A percentile compares a stretch with the other conserved stretches of the same genome.
Evolutionary conservation across 2,888 invertebrate species (phyloP).

Genomic region (Nycteola revayana): DNA sequence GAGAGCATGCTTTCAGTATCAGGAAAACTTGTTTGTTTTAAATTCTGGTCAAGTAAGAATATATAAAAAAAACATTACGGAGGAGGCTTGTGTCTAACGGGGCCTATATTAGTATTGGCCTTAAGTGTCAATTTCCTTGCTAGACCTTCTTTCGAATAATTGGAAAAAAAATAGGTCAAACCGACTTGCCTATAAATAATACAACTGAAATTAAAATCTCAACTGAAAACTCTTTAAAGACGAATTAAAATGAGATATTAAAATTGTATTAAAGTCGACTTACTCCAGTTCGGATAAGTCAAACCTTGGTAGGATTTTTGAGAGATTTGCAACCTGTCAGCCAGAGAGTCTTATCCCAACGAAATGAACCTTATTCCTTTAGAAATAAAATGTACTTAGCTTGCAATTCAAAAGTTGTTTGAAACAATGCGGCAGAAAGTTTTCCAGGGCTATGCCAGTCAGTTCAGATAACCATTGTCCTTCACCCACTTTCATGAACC

Average conservation of each 20-base stretch:
- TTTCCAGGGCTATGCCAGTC: conserved; percentile 25
- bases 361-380: conserved; percentile 2
- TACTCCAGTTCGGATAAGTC: conserved; percentile 19
- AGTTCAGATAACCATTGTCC: conserved; percentile 29
- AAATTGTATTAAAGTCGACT: conserved; percentile 24
- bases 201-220: too few species aligned
- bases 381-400: conserved; percentile 1
- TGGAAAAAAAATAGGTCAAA: too few species aligned
- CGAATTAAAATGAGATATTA: conserved; percentile 26
- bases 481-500: conserved; percentile 32
- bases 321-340: conserved; percentile 27
- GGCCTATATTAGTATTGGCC: too few species aligned
- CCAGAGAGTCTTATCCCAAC: conserved; percentile 4
- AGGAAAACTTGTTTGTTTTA: too few species aligned
- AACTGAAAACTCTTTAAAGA: conserved; percentile 11
- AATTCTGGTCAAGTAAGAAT: too few species aligned
- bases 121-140: too few species aligned
- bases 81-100: too few species aligned
- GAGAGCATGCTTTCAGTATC: too few species aligned
- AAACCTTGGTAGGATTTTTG: conserved; percentile 28
- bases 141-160: too few species aligned
- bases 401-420: conserved; percentile 15
- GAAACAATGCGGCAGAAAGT: conserved; percentile 29
- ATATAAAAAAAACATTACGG: too few species aligned
- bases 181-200: too few species aligned